A percentile compares a stretch with the other conserved stretches of the same genome.
These are phyloP conservation scores for Apogon hyalosoma DNA, from an alignment of 2,797 vertebrate genomes.

Conservation along the genomic window DNA sequence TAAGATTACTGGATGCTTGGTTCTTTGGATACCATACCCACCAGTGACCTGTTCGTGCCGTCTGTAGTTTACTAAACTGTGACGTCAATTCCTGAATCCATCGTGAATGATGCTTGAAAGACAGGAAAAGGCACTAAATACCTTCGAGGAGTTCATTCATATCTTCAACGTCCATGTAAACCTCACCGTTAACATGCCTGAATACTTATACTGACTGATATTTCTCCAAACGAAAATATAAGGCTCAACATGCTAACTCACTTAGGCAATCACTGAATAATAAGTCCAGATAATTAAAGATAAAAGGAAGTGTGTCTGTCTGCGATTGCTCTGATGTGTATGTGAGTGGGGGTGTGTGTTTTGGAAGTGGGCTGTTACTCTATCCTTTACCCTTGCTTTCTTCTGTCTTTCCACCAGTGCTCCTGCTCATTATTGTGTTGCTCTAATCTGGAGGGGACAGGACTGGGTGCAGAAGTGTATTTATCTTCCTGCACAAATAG, in stretches of 20 bases:
- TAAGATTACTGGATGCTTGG: conserved; percentile 34
- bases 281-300: conserved; percentile 29
- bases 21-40: conserved; percentile 12
- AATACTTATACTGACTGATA: background rate
- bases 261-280: conserved; percentile 17
- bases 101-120: conserved; percentile 30
- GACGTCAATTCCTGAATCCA: conserved; percentile 50
- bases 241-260: conserved; percentile 7
- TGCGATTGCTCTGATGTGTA: conserved; percentile 40
- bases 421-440: conserved; percentile 80
- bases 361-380: conserved; percentile 67
- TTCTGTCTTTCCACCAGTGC: conserved; percentile 77
- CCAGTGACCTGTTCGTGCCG: conserved; percentile 1
- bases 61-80: conserved; percentile 33
- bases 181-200: conserved; percentile 2
- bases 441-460: conserved; percentile 82
- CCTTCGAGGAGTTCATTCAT: conserved; percentile 25
- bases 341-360: conserved; percentile 58
- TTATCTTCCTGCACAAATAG: conserved; percentile 88
- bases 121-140: conserved; percentile 5
- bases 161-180: background rate
- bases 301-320: conserved; percentile 33
- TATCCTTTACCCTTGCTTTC: conserved; percentile 75
- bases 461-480: conserved; percentile 81
- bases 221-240: background rate